Evolutionary conservation across 1,140 invertebrate genomes (phyloP).

Genomic region (fruit fly (Drosophila melanogaster)): Release_6_plus_ISO1_MT NT_033777.3:23786001-23786500

Average conservation of each 20-base stretch:
- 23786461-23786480: too few species aligned
- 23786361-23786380: neutral
- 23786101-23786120: slow-evolving; percentile 40
- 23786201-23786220: slow-evolving; percentile 20
- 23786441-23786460: too few species aligned
- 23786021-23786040: slow-evolving; percentile 62
- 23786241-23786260: slow-evolving; percentile 74
- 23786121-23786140: slow-evolving; percentile 48
- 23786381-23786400: too few species aligned
- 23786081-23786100: slow-evolving; percentile 46
- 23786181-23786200: slow-evolving; percentile 62
- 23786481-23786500: neutral
- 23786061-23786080: slow-evolving; percentile 49
- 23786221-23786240: slow-evolving; percentile 56
- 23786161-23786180: slow-evolving; percentile 72
- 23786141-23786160: slow-evolving; percentile 57
- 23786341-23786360: neutral
- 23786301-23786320: slow-evolving; percentile 33
- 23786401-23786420: too few species aligned
- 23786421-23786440: too few species aligned
- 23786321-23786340: slow-evolving; percentile 17
- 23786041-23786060: slow-evolving; percentile 30
- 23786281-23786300: slow-evolving; percentile 8
- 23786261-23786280: slow-evolving; percentile 10
- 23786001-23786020: slow-evolving; percentile 71